Base-by-base conservation (phyloP, 1,140 invertebrate genomes). In the Philotrypesis tridentata region DNA sequence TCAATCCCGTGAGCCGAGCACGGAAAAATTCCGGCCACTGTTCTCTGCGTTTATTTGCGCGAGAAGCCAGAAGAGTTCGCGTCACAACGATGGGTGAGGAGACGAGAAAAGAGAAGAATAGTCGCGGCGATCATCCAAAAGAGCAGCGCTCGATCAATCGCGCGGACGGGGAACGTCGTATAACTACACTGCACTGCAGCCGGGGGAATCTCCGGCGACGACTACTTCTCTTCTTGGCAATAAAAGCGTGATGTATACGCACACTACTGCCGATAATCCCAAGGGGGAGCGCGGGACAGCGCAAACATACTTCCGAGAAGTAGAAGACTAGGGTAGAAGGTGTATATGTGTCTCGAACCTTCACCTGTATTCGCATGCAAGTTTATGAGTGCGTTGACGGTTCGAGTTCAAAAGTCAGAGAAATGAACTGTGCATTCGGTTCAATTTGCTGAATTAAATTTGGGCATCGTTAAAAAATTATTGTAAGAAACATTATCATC, bases 181-280 rank as follows among this genome's bases (percentile, higher is more conserved):
- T 74, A 7, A 37, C 23, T 37, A 7, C 40, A 31, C 23, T 33
- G 74, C 23, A 14, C 40, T 14, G 25, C 25, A 27, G 48, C 4
- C 27, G 23, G 68, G 23, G 67, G 67, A 65, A 77, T 40, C 75
- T 9, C 27, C n/a, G 61, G 4, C 40, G 55, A 27, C 70, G 21
- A 12, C 33, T 25, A n/a, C 40, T 60, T 21, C 48, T 1, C 25
- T 27, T 21, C 43, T 17, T 29, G 31, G 9, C 37, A 77, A 77
- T 77, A 77, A 77, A 77, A 77, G 63, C 9, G 33, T 67, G 75
- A 77, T 67, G 37, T 77, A 37, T n/a, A n/a, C n/a, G n/a, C 60
- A 17, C 23, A 2, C 60, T 67, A 1, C 75, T n/a, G 21, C 23
- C 63, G 37, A 77, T 75, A 75, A 75, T 60, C 73, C 48, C 21